phyloP scores from a whole-genome alignment of 1,140 invertebrate genomes.

The Cepaea nemoralis region DNA sequence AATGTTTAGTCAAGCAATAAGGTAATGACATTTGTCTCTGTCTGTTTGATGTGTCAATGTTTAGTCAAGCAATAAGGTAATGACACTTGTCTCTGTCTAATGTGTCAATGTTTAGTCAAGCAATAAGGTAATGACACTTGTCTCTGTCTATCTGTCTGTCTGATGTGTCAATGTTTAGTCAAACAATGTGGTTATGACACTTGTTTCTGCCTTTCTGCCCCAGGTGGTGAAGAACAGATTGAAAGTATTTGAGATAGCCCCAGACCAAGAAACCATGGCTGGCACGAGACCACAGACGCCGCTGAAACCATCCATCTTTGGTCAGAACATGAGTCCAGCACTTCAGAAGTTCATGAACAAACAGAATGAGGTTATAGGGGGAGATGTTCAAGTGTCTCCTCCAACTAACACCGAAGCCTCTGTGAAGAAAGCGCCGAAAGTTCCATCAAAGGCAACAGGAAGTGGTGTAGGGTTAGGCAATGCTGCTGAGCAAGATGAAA shows the following conservation, averaged over 20 bases:
- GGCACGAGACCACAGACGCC: not conserved
- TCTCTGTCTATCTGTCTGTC: no score
- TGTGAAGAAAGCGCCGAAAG: not conserved
- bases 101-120: no score
- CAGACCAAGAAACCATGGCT: slow-evolving; percentile 4
- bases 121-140: no score
- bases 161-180: no score
- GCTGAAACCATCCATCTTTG: not conserved
- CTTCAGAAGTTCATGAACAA: slow-evolving; percentile 6
- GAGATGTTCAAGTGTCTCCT: not conserved
- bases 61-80: no score
- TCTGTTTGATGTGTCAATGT: no score
- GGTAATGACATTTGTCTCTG: no score
- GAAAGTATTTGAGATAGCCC: not conserved
- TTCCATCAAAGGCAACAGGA: not conserved
- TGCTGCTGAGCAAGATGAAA: not conserved
- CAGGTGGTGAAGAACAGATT: slow-evolving; percentile 17
- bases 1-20: no score
- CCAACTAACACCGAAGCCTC: not conserved
- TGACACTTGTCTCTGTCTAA: no score
- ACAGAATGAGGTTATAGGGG: not conserved
- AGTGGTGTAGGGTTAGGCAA: not conserved
- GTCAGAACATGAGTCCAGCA: not conserved
- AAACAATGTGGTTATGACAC: no score
- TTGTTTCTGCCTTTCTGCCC: not conserved